Conservation (phyloP, 2,888 invertebrate genomes). For the Blastobasis adustella region DNA sequence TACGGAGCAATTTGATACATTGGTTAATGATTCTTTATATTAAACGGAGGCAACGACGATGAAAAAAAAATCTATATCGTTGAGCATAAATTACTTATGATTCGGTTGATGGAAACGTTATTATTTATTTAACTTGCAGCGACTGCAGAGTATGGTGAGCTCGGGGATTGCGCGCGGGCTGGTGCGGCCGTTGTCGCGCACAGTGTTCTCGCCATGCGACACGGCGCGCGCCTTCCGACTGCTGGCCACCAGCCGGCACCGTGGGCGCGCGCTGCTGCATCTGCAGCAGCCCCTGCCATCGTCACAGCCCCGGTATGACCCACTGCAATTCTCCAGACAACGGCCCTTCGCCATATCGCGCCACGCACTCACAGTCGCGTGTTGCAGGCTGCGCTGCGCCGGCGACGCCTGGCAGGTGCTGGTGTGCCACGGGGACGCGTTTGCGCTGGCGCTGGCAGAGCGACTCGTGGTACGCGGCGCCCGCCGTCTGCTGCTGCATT, state of each 20-base stretch:
- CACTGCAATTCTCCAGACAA: too few relatives aligned
- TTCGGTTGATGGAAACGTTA: too few relatives aligned
- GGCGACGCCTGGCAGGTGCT: slow-evolving; percentile 26
- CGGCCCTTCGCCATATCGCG: too few relatives aligned
- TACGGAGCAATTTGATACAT: too few relatives aligned
- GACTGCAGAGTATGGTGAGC: slow-evolving; percentile 27
- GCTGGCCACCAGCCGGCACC: slow-evolving; percentile 32
- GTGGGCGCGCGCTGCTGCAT: slow-evolving; percentile 38
- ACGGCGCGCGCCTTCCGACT: slow-evolving; percentile 38
- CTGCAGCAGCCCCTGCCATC: too few relatives aligned
- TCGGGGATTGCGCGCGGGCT: slow-evolving; percentile 41
- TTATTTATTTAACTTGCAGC: slow-evolving; percentile 16
- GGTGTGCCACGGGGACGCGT: slow-evolving; percentile 26
- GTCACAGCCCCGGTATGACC: too few relatives aligned
- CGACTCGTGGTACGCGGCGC: slow-evolving; percentile 34
- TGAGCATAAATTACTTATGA: too few relatives aligned
- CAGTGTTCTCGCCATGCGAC: slow-evolving; percentile 27
- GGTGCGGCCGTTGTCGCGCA: slow-evolving; percentile 42
- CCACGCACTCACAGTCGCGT: neutral
- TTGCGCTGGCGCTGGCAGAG: slow-evolving; percentile 30
- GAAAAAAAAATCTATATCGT: too few relatives aligned
- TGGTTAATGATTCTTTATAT: too few relatives aligned
- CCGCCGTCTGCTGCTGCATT: slow-evolving; percentile 27
- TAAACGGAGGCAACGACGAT: too few relatives aligned
- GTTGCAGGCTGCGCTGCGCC: slow-evolving; percentile 26